Evolutionary conservation across 2,797 vertebrate species (phyloP).

Genomic region (Pseudomugil tenellus): DNA sequence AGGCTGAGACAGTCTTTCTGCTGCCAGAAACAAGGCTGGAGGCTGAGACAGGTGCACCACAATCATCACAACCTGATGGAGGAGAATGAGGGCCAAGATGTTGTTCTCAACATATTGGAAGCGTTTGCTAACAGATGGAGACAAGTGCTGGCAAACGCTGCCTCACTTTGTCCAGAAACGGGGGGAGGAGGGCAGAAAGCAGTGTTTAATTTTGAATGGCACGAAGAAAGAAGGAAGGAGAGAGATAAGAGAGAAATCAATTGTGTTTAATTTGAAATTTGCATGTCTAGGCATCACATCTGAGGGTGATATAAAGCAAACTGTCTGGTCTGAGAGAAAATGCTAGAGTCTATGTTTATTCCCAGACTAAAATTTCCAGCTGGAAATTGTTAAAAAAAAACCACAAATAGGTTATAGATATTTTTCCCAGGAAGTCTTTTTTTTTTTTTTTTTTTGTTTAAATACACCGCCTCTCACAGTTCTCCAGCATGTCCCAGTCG

Average conservation of each 20-base stretch:
- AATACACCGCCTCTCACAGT: slow-evolving; percentile 59
- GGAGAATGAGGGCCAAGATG: slow-evolving; percentile 71
- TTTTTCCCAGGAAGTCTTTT: too few species aligned
- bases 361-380: slow-evolving; percentile 60
- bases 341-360: slow-evolving; percentile 60
- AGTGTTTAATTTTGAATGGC: slow-evolving; percentile 59
- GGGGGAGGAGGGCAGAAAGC: slow-evolving; percentile 27
- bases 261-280: slow-evolving; percentile 24
- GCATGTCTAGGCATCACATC: neutral
- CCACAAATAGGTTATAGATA: slow-evolving; percentile 70
- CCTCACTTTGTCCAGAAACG: slow-evolving; percentile 60
- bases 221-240: slow-evolving; percentile 33
- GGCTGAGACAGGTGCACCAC: slow-evolving; percentile 74
- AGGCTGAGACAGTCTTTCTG: slow-evolving; percentile 56
- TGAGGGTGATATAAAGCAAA: slow-evolving; percentile 20
- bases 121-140: slow-evolving; percentile 80
- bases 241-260: slow-evolving; percentile 28
- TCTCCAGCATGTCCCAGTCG: slow-evolving; percentile 56
- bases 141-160: slow-evolving; percentile 71
- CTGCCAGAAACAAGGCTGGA: slow-evolving; percentile 75
- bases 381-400: slow-evolving; percentile 78
- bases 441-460: slow-evolving; percentile 44
- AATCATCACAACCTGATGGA: slow-evolving; percentile 77
- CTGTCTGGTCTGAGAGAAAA: slow-evolving; percentile 50
- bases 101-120: slow-evolving; percentile 78